phyloP scores from a whole-genome alignment of 1,140 invertebrate genomes.

The Ephestia elutella region DNA sequence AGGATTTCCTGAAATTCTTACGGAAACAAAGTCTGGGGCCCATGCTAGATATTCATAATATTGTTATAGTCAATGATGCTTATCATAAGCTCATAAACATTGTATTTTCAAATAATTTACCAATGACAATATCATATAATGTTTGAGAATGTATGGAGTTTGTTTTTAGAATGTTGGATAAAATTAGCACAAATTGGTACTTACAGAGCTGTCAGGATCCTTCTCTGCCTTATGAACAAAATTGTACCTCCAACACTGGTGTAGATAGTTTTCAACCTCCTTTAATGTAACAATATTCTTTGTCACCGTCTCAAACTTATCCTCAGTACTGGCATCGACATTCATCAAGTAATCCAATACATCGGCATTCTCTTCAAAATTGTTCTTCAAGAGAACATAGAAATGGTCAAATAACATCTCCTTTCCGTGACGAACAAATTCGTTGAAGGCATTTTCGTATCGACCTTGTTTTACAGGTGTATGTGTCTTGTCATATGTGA shows the following conservation, averaged over 20 bases:
- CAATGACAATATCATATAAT: too few species aligned
- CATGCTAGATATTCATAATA: too few species aligned
- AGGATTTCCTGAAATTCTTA: too few species aligned
- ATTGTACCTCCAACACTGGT: slow-evolving; percentile 62
- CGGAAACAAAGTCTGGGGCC: too few species aligned
- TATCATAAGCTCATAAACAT: too few species aligned
- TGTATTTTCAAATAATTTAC: too few species aligned
- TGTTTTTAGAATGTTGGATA: too few species aligned
- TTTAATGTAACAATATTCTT: slow-evolving; percentile 47
- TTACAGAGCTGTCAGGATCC: slow-evolving; percentile 39
- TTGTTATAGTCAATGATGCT: too few species aligned
- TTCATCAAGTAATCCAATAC: slow-evolving; percentile 48
- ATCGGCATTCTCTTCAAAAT: slow-evolving; percentile 30
- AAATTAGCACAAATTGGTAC: too few species aligned
- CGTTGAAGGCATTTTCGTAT: slow-evolving; percentile 55
- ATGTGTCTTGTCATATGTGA: slow-evolving; percentile 47
- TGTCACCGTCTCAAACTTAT: slow-evolving; percentile 53
- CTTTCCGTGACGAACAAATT: slow-evolving; percentile 57
- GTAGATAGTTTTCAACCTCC: slow-evolving; percentile 56
- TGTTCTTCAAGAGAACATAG: slow-evolving; percentile 23
- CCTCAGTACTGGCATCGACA: slow-evolving; percentile 56
- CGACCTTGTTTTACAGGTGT: slow-evolving; percentile 45
- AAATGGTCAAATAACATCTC: slow-evolving; percentile 55
- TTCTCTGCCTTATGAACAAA: slow-evolving; percentile 41
- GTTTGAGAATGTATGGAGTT: too few species aligned